Conservation (phyloP, 2,888 invertebrate genomes). For the Orthosia gothica region DNA sequence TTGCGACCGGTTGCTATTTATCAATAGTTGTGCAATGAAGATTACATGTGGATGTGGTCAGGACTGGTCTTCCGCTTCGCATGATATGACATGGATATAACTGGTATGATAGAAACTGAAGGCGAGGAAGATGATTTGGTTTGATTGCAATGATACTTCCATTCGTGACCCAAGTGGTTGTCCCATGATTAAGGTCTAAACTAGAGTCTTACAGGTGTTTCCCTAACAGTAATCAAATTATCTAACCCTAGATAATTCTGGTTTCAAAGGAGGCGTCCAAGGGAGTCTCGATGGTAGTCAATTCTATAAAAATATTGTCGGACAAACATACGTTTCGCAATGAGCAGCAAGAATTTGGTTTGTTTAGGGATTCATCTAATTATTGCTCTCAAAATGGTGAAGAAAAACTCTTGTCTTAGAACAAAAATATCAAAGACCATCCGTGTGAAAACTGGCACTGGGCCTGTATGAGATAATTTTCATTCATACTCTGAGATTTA, state of each 20-base stretch:
- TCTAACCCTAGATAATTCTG: no score
- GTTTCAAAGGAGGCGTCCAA: no score
- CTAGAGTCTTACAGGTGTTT: background rate
- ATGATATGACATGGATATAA: conserved; percentile 17
- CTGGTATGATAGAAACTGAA: background rate
- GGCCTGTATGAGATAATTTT: no score
- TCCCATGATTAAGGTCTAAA: background rate
- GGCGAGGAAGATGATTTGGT: background rate
- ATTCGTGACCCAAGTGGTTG: background rate
- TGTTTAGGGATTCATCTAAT: no score
- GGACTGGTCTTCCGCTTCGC: conserved; percentile 43
- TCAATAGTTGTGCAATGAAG: conserved; percentile 57
- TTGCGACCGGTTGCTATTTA: conserved; percentile 58
- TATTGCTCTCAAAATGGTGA: no score
- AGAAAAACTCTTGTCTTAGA: no score
- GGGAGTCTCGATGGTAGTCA: no score
- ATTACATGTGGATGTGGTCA: conserved; percentile 41
- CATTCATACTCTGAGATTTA: no score
- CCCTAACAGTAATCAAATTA: no score
- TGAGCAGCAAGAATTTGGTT: no score
- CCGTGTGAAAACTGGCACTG: background rate
- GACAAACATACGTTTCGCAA: no score
- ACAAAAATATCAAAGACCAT: background rate
- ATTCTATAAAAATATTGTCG: no score
- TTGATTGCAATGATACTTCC: background rate